phyloP scores from a whole-genome alignment of 1,140 invertebrate species.

The Aphelinus atriplicis region DNA sequence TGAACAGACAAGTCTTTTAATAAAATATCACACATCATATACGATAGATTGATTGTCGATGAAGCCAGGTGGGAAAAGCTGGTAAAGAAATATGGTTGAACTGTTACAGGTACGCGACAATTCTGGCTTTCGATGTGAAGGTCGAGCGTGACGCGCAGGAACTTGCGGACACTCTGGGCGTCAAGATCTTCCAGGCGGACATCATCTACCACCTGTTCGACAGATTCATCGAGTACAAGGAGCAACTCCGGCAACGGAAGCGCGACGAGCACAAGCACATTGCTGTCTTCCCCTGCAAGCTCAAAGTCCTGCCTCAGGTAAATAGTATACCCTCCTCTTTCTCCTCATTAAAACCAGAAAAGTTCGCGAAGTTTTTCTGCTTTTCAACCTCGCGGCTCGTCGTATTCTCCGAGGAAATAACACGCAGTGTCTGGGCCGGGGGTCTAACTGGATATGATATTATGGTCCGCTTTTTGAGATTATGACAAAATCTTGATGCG shows the following conservation, averaged over 20 bases:
- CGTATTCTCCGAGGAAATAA: background rate
- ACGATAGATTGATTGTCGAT: too few species aligned
- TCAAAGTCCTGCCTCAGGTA: slow-evolving; percentile 86
- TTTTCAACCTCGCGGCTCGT: background rate
- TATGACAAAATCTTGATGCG: too few species aligned
- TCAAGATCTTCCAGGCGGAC: slow-evolving; percentile 98
- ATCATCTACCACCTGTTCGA: slow-evolving; percentile 99
- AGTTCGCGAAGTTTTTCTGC: background rate
- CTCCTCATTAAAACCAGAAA: slow-evolving; percentile 13
- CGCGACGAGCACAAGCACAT: slow-evolving; percentile 95
- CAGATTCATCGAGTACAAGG: slow-evolving; percentile 93
- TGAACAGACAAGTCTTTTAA: too few species aligned
- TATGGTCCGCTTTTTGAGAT: too few species aligned
- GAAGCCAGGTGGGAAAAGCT: too few species aligned
- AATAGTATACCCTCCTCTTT: slow-evolving; percentile 36
- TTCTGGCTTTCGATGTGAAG: slow-evolving; percentile 99
- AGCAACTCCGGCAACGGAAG: slow-evolving; percentile 92
- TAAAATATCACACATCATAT: too few species aligned
- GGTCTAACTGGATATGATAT: too few species aligned
- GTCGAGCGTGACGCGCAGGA: slow-evolving; percentile 98
- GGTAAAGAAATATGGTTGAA: too few species aligned
- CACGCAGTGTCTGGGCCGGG: too few species aligned
- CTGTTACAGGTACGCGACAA: slow-evolving; percentile 86
- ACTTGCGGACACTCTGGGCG: slow-evolving; percentile 91
- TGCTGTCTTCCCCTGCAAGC: slow-evolving; percentile 98